These are phyloP conservation scores for Yponomeuta malinellus DNA, from an alignment of 2,888 invertebrate genomes.

Conservation along the genomic window DNA sequence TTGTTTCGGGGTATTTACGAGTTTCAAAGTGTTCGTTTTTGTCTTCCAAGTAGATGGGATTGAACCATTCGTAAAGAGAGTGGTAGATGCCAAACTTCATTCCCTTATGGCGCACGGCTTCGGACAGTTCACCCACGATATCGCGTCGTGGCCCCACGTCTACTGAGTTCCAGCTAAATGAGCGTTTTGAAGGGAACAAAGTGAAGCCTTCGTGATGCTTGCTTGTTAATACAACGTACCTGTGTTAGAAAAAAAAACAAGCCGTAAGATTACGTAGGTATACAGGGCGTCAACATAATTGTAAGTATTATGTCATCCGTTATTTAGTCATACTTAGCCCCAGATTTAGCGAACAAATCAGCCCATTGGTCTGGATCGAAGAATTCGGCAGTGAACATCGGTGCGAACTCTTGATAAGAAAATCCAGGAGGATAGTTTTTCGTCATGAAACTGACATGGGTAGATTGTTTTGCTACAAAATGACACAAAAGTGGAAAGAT, in stretches of 20 bases:
- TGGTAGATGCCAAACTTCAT: conserved; percentile 90
- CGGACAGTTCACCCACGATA: conserved; percentile 84
- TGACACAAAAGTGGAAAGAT: neutral
- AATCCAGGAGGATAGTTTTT: conserved; percentile 89
- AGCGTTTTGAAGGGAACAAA: conserved; percentile 86
- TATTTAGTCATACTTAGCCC: conserved; percentile 82
- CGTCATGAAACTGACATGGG: conserved; percentile 82
- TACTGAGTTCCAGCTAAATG: conserved; percentile 90
- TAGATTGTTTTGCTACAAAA: conserved; percentile 38
- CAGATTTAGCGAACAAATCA: conserved; percentile 85
- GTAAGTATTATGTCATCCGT: neutral
- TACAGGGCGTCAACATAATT: neutral
- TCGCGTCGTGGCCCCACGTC: conserved; percentile 87
- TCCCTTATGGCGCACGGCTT: conserved; percentile 77
- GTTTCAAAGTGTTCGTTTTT: conserved; percentile 78
- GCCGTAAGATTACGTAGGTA: conserved; percentile 6
- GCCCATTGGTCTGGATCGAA: conserved; percentile 92
- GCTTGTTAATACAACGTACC: conserved; percentile 88
- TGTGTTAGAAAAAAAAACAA: conserved; percentile 34
- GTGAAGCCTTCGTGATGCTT: conserved; percentile 94
- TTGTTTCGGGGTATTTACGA: conserved; percentile 80
- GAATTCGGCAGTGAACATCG: conserved; percentile 91
- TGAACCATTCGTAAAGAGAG: conserved; percentile 91
- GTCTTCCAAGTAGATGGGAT: conserved; percentile 86
- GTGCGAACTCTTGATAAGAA: conserved; percentile 94